phyloP scores from a whole-genome alignment of 2,797 vertebrate species.

The Apogon hyalosoma region DNA sequence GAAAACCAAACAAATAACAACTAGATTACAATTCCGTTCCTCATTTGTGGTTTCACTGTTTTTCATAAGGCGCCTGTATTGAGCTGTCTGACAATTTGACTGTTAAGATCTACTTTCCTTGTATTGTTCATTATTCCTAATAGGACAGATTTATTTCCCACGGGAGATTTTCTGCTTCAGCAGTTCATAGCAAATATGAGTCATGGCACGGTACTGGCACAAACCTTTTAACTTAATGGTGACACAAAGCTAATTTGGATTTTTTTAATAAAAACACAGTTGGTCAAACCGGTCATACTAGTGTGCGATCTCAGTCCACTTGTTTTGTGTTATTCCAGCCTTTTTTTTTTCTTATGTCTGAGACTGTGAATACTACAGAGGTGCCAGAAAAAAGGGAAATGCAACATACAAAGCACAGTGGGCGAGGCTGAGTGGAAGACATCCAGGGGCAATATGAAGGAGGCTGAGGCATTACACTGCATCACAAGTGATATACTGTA shows the following conservation, averaged over 20 bases:
- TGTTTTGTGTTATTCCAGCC: neutral
- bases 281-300: neutral
- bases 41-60: neutral
- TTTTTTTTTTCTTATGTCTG: neutral
- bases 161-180: too few species aligned
- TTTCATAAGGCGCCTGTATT: neutral
- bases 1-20: neutral
- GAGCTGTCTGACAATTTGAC: neutral
- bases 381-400: neutral
- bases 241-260: neutral
- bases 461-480: constrained; percentile 20
- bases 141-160: neutral
- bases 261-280: neutral
- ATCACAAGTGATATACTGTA: constrained; percentile 47
- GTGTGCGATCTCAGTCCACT: neutral
- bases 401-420: constrained; percentile 10
- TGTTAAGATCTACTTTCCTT: neutral
- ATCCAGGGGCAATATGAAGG: constrained; percentile 44
- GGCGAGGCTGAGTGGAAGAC: constrained; percentile 29
- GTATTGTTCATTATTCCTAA: neutral
- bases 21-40: neutral
- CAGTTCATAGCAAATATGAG: neutral
- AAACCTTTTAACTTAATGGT: neutral
- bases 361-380: constrained; percentile 3
- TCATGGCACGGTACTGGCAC: neutral